Evolutionary conservation across 1,140 invertebrate genomes (phyloP).

Genomic region (Coelopa frigida): DNA sequence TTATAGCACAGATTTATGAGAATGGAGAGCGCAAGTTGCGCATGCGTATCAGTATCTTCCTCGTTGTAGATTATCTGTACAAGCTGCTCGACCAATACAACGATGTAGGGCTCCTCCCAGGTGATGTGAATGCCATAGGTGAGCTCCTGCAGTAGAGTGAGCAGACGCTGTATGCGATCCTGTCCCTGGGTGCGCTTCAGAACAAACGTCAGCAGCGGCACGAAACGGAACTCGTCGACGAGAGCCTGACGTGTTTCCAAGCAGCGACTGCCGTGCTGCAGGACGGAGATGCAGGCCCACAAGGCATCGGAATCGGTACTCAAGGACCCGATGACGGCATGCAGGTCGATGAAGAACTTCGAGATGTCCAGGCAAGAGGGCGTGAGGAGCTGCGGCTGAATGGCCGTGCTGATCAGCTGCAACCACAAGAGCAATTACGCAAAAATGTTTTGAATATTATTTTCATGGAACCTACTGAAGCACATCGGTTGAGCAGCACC

Average conservation of each 20-base stretch:
- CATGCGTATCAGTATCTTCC: constrained; percentile 37
- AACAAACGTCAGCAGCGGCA: constrained; percentile 48
- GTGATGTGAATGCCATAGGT: constrained; percentile 53
- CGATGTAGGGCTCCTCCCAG: constrained; percentile 53
- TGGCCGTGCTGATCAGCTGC: constrained; percentile 32
- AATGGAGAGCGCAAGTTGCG: constrained; percentile 48
- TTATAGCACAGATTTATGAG: constrained; percentile 55
- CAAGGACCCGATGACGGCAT: constrained; percentile 37
- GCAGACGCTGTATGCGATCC: constrained; percentile 45
- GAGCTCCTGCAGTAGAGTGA: constrained; percentile 50
- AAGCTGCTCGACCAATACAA: constrained; percentile 47
- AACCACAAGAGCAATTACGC: background rate
- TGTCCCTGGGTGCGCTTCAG: constrained; percentile 28
- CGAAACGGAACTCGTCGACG: constrained; percentile 51
- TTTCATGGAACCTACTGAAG: too few species aligned
- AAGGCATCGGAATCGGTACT: constrained; percentile 31
- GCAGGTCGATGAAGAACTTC: constrained; percentile 36
- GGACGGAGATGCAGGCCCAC: constrained; percentile 48
- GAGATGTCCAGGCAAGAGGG: constrained; percentile 27
- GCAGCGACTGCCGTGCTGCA: constrained; percentile 50
- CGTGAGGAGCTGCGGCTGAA: constrained; percentile 25
- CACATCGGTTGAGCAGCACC: constrained; percentile 30
- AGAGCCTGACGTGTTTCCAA: constrained; percentile 45
- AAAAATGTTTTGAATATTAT: background rate
- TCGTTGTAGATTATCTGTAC: constrained; percentile 39